Evolutionary conservation across 2,113 vertebrate genomes (phyloP).

Genomic region (Pterocles orientalis): DNA sequence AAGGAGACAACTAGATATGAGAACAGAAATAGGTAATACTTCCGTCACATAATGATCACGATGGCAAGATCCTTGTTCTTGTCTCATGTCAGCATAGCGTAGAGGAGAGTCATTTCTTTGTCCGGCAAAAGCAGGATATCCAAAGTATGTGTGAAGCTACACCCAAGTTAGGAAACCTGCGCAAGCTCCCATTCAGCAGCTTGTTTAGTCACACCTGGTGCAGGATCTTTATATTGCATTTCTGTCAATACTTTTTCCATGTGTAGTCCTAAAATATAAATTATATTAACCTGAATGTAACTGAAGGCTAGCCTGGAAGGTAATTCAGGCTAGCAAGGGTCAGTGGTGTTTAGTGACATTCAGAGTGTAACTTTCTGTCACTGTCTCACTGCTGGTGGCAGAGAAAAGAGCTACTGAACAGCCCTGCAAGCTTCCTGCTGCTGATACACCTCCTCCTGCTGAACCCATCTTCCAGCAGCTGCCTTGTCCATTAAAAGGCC

Average conservation of each 20-base stretch:
- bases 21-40: background rate
- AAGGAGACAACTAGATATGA: background rate
- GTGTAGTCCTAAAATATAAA: background rate
- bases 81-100: background rate
- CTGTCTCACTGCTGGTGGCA: background rate
- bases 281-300: background rate
- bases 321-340: background rate
- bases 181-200: background rate
- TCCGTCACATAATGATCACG: accelerated
- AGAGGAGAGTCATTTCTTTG: background rate
- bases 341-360: background rate
- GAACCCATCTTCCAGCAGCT: background rate
- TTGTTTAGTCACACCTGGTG: background rate
- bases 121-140: background rate
- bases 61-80: background rate
- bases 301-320: background rate
- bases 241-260: background rate
- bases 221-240: background rate
- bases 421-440: background rate
- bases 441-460: background rate
- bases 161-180: background rate
- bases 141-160: background rate
- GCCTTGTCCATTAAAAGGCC: background rate
- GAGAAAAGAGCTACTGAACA: background rate
- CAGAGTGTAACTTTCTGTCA: background rate